Evolutionary conservation across 2,113 vertebrate genomes (phyloP), one percentile per base, ranked within the genome.

Genomic region (Tupaia chinensis): DNA sequence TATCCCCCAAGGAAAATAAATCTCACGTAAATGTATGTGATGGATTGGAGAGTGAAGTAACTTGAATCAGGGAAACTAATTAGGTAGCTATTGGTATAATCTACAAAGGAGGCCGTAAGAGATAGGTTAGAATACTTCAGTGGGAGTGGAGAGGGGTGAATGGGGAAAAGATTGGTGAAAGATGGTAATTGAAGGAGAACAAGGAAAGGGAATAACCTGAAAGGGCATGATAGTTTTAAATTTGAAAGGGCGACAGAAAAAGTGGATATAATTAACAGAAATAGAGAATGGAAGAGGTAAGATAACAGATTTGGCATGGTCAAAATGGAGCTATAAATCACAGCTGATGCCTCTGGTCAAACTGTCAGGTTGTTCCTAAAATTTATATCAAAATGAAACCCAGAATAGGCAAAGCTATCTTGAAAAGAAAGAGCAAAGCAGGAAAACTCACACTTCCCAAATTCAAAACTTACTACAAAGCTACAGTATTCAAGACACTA

Each of bases 1-100:
- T 82, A 77, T 65, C 44, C 85, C 85, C 65, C 74, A 85, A 96
- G 86, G 91, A 96, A 96, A 96, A 78, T 81, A 85, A 90, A 78
- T 94, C 34, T 95, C 58, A 77, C 92, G 27, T 56, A 29, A 79
- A 25, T 76, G 17, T 70, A 20, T 86, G 72, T 96, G 66, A 87
- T 91, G 9, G 77, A 85, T 81, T 94, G 65, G 53, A 90, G 73
- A 93, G 9, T 70, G 54, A 96, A 95, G 73, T 92, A 63, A 91
- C 19, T 66, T 87, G 44, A 87, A 32, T 17, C 84, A 93, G 77
- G 58, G 25, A 87, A 87, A 63, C 68, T 84, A 77, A 78, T 89
- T 93, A 89, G 76, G 76, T 91, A 94, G 69, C 27, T 79, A 56
- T 89, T 91, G 63, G 60, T 92, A 0, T 92, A 73, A 95, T 77